Base-by-base conservation (phyloP, 1,140 invertebrate genomes). In the Neocloeon triangulifer region DNA sequence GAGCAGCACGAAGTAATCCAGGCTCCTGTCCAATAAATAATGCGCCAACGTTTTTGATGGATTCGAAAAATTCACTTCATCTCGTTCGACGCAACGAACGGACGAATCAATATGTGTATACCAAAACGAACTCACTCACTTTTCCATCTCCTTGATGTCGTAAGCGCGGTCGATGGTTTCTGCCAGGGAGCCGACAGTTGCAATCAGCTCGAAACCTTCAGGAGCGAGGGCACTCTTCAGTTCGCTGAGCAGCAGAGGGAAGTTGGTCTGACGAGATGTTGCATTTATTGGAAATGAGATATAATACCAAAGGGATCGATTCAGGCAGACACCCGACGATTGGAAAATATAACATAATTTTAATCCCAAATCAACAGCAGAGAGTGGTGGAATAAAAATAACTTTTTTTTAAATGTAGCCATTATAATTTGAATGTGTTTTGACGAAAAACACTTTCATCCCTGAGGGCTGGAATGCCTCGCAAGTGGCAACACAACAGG, bases 121-220 rank as follows among this genome's bases (percentile, higher is more conserved):
- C 25, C 46, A 34, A 50, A 43, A 31, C 60, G 41, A 46, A n/a
- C n/a, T n/a, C 56, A 61, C 45, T 68, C 55, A 20, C 46, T 37
- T 4, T 53, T 46, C 40, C 62, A 51, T 30, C 37, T 40, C 25
- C 13, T 39, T n/a, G n/a, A n/a, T n/a, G n/a, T n/a, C n/a, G n/a
- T n/a, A n/a, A n/a, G n/a, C n/a, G 34, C 31, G 9, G 15, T 41
- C 39, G 0, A 35, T 42, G n/a, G 21, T n/a, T 17, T 39, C 36
- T 29, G 39, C 50, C 6, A 50, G 50, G 9, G 49, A 49, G 13
- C 55, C 49, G 14, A 52, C 52, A 12, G 52, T 42, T 7, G 47
- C 49, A n/a, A n/a, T n/a, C n/a, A 68, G 32, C 4, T 62, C 32
- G 4, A 52, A 44, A 17, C 45, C 49, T 30, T 54, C 43, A 10